These are phyloP conservation scores for Nymphicus hollandicus DNA, from an alignment of 2,113 vertebrate species.

Conservation along the genomic window DNA sequence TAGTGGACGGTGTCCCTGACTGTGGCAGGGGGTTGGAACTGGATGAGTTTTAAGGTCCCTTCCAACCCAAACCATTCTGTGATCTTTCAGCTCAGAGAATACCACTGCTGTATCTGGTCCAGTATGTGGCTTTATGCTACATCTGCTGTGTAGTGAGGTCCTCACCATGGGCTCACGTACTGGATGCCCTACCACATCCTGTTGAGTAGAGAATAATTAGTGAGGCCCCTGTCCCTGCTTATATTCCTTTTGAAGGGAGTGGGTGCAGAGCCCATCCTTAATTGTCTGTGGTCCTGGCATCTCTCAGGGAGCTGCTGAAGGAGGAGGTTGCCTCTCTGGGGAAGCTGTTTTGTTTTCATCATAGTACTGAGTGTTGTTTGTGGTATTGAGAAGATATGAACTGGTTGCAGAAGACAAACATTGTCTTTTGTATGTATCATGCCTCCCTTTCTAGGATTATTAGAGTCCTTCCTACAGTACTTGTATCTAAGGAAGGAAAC, in stretches of 20 bases:
- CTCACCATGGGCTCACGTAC: not conserved
- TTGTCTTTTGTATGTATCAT: not conserved
- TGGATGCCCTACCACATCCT: not conserved
- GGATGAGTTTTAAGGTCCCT: not conserved
- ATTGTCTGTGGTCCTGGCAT: fast-evolving
- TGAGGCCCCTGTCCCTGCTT: not conserved
- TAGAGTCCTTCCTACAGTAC: not conserved
- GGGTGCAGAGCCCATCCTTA: not conserved
- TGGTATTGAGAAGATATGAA: fast-evolving
- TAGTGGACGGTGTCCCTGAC: not conserved
- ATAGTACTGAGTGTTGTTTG: not conserved
- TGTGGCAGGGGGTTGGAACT: not conserved
- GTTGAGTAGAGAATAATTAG: fast-evolving
- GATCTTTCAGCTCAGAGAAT: not conserved
- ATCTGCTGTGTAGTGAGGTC: fast-evolving
- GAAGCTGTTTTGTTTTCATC: not conserved
- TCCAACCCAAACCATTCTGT: not conserved
- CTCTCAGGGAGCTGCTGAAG: not conserved
- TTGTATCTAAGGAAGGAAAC: not conserved
- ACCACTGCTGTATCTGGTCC: not conserved
- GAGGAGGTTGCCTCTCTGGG: not conserved
- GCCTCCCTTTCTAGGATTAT: not conserved
- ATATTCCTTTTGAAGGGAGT: not conserved
- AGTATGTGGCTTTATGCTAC: not conserved
- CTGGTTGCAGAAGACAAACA: not conserved